phyloP scores from a whole-genome alignment of 2,113 vertebrate genomes.

The Austrofundulus limnaeus region DNA sequence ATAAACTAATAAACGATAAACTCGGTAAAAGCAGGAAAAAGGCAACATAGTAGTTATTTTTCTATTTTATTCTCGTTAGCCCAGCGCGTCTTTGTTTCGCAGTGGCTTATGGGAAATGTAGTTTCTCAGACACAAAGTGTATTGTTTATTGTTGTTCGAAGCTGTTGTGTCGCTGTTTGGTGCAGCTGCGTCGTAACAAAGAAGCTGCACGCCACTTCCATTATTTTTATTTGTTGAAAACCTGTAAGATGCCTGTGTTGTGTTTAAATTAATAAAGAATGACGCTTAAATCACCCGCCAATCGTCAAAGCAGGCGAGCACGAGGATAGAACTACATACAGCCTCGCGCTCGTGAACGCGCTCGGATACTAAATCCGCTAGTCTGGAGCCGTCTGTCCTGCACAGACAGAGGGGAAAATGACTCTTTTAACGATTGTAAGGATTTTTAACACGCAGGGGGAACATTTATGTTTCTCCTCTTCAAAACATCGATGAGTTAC shows the following conservation, averaged over 20 bases:
- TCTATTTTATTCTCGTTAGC: too few species aligned
- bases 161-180: background rate
- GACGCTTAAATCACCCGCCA: conserved; percentile 14
- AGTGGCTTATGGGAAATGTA: conserved; percentile 52
- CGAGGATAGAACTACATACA: conserved; percentile 27
- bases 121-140: conserved; percentile 53
- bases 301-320: conserved; percentile 38
- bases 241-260: background rate
- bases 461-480: background rate
- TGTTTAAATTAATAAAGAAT: too few species aligned
- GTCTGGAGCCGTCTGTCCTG: conserved; percentile 52
- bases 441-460: background rate
- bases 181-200: background rate
- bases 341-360: conserved; percentile 68
- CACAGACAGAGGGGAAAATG: conserved; percentile 12
- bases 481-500: background rate
- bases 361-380: conserved; percentile 72
- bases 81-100: conserved; percentile 17
- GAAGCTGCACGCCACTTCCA: background rate
- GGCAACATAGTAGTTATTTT: too few species aligned
- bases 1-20: background rate
- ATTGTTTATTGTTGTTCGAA: background rate
- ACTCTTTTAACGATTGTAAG: conserved; percentile 22
- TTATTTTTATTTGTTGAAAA: too few species aligned
- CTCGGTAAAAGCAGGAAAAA: too few species aligned